Conservation (phyloP, 92 coral and sea anemone genomes). For the Zoanthus gigantus region DNA sequence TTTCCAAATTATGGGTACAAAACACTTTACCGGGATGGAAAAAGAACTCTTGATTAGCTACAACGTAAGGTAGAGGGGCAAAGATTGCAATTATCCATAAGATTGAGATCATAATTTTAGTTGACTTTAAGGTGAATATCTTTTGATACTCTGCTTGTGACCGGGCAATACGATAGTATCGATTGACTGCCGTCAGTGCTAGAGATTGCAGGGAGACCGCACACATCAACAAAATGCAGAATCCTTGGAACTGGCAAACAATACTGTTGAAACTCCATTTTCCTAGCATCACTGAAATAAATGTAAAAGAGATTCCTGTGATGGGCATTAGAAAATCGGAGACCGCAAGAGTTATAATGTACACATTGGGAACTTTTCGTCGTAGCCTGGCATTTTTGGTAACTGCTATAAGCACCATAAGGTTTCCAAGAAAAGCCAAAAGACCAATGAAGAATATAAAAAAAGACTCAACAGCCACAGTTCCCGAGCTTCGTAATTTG, state of each 20-base stretch:
- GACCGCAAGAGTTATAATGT: constrained; percentile 72
- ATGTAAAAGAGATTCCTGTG: constrained; percentile 63
- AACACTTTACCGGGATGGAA: constrained; percentile 80
- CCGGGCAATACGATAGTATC: constrained; percentile 69
- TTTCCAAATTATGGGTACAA: constrained; percentile 68
- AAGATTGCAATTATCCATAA: constrained; percentile 71
- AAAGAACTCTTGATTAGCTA: constrained; percentile 59
- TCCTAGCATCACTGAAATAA: constrained; percentile 56
- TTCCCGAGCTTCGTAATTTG: not conserved
- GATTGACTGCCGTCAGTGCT: constrained; percentile 74
- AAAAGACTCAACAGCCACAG: not conserved
- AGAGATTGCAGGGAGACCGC: constrained; percentile 71
- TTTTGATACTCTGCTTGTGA: constrained; percentile 61
- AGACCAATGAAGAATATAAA: constrained; percentile 66
- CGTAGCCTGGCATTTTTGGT: constrained; percentile 67
- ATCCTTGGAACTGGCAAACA: constrained; percentile 76
- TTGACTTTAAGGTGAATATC: constrained; percentile 63
- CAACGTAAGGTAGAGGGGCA: constrained; percentile 74
- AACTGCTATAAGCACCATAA: constrained; percentile 71
- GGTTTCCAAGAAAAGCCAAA: constrained; percentile 71
- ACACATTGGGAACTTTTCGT: constrained; percentile 66
- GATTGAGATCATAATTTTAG: constrained; percentile 55
- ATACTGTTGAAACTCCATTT: constrained; percentile 60
- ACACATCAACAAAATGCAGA: constrained; percentile 64
- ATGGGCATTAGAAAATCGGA: constrained; percentile 78